Percentiles rank a stretch among this genome's conserved stretches.
Evolutionary conservation across 2,797 vertebrate genomes (phyloP).

Genomic region (Telmatherina bonti): DNA sequence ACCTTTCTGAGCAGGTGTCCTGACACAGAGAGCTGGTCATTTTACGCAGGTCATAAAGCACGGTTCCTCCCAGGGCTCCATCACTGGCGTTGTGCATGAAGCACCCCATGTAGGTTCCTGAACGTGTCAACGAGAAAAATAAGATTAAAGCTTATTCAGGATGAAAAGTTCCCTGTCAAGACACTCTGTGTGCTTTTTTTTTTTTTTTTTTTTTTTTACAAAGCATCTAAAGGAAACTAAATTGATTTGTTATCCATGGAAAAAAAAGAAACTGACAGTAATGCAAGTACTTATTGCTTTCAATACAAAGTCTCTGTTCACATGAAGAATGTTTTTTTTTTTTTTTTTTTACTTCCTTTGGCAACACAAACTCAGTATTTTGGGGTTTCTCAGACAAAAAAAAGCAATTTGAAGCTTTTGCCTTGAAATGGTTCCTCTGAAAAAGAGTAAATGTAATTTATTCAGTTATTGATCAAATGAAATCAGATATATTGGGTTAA

Average conservation of each 20-base stretch:
- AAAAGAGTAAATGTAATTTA: neutral
- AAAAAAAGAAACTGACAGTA: neutral
- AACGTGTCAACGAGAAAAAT: neutral
- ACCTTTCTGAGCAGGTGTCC: slow-evolving; percentile 96
- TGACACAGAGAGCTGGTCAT: slow-evolving; percentile 96
- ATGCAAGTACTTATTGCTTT: neutral
- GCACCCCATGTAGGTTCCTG: slow-evolving; percentile 93
- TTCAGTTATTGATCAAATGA: neutral
- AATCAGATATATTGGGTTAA: no score
- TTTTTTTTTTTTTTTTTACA: no score
- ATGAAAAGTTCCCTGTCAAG: neutral
- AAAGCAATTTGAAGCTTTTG: neutral
- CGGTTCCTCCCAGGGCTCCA: slow-evolving; percentile 89
- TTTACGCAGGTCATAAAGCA: slow-evolving; percentile 95
- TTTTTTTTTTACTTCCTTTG: neutral
- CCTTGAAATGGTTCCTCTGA: neutral
- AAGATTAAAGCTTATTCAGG: slow-evolving; percentile 5
- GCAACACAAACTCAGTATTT: neutral
- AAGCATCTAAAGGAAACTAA: neutral
- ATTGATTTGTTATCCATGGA: neutral
- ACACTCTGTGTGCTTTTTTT: no score
- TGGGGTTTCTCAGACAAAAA: neutral
- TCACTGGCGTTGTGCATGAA: slow-evolving; percentile 88
- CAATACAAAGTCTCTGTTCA: neutral
- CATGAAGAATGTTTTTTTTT: neutral